Evolutionary conservation across 2,888 invertebrate species (phyloP).

Genomic region (Perdita meconis): DNA sequence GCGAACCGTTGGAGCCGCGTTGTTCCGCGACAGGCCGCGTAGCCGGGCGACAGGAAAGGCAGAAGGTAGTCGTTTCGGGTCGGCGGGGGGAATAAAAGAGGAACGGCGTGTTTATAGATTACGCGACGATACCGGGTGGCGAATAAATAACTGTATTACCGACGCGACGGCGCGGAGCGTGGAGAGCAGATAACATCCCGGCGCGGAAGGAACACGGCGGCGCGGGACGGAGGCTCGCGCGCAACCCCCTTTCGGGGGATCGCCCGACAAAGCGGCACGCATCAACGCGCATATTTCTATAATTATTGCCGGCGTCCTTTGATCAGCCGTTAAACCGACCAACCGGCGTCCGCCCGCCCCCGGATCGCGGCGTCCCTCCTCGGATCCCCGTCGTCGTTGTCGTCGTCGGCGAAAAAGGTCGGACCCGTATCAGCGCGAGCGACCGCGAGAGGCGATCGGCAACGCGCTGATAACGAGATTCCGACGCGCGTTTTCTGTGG

Average conservation of each 20-base stretch:
- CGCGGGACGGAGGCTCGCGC: slow-evolving; percentile 27
- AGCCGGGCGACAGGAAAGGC: slow-evolving; percentile 41
- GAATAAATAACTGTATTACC: slow-evolving; percentile 82
- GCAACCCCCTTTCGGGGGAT: slow-evolving; percentile 73
- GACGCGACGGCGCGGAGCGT: slow-evolving; percentile 68
- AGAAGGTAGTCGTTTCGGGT: slow-evolving; percentile 27
- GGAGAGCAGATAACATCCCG: slow-evolving; percentile 74
- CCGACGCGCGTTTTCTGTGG: slow-evolving; percentile 60
- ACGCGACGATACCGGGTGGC: slow-evolving; percentile 74
- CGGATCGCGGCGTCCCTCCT: slow-evolving; percentile 53
- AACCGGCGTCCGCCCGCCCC: slow-evolving; percentile 46
- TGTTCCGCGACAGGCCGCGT: slow-evolving; percentile 21
- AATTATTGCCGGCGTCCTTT: slow-evolving; percentile 84
- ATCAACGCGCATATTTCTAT: slow-evolving; percentile 83
- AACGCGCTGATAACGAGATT: slow-evolving; percentile 78
- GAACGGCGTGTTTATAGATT: slow-evolving; percentile 75
- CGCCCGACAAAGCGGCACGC: slow-evolving; percentile 74
- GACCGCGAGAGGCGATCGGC: slow-evolving; percentile 67
- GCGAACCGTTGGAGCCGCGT: slow-evolving; percentile 10
- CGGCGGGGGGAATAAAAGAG: slow-evolving; percentile 44
- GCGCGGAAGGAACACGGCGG: slow-evolving; percentile 24
- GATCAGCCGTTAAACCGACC: slow-evolving; percentile 79
- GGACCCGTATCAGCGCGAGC: slow-evolving; percentile 52
- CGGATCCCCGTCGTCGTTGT: slow-evolving; percentile 63
- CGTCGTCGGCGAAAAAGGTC: slow-evolving; percentile 53